A percentile compares a stretch with the other conserved stretches of the same genome.
phyloP scores from a whole-genome alignment of 2,888 invertebrate genomes.

The Ctenicera cuprea region DNA sequence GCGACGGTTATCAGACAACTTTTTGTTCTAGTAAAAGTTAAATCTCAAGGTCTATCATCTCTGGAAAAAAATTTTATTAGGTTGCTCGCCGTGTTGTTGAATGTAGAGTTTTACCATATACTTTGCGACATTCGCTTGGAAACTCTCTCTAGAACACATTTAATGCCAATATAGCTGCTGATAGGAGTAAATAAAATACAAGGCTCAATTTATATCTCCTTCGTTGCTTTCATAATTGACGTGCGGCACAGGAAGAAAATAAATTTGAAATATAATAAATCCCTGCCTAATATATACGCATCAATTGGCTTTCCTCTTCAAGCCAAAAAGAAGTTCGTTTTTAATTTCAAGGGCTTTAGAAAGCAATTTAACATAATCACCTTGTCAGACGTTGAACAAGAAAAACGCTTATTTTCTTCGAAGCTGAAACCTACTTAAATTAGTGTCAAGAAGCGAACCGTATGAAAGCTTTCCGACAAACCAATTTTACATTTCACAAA shows the following conservation, averaged over 20 bases:
- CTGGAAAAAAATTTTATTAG: too few relatives aligned
- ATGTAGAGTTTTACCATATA: too few relatives aligned
- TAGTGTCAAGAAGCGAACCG: slow-evolving; percentile 63
- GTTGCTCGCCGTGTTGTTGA: too few relatives aligned
- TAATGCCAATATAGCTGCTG: too few relatives aligned
- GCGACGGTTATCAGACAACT: too few relatives aligned
- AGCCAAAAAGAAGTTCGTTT: slow-evolving; percentile 46
- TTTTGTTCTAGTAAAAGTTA: too few relatives aligned
- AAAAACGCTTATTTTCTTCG: slow-evolving; percentile 52
- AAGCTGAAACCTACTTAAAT: slow-evolving; percentile 59
- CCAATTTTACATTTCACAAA: slow-evolving; percentile 63
- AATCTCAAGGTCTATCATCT: too few relatives aligned
- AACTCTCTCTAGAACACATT: too few relatives aligned
- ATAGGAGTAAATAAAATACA: too few relatives aligned
- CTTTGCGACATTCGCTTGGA: too few relatives aligned
- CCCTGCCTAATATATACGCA: slow-evolving; percentile 39
- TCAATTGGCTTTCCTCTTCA: slow-evolving; percentile 43
- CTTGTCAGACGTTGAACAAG: slow-evolving; percentile 51
- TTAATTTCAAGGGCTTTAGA: slow-evolving; percentile 53
- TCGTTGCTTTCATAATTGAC: slow-evolving; percentile 7
- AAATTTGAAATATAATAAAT: slow-evolving; percentile 43
- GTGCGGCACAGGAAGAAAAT: slow-evolving; percentile 2
- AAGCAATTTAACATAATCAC: slow-evolving; percentile 55
- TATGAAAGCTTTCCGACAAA: slow-evolving; percentile 62
- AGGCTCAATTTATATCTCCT: not conserved